Conservation (phyloP, 2,113 vertebrate species). For the Emydocephalus ijimae region DNA sequence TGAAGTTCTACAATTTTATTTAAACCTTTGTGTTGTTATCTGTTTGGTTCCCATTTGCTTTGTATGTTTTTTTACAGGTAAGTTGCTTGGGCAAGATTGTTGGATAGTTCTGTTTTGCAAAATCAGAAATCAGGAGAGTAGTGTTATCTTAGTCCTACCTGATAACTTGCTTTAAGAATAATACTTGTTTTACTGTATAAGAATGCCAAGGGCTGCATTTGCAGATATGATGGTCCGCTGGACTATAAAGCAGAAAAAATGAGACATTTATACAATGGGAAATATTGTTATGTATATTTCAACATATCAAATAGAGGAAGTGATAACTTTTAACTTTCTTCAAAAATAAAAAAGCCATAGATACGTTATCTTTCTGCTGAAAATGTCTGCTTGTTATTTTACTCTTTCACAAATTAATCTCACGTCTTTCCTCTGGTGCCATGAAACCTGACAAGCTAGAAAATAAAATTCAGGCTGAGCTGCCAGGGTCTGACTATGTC, state of each 20-base stretch:
- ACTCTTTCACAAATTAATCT: slow-evolving; percentile 45
- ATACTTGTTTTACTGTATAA: not conserved
- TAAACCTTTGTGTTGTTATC: not conserved
- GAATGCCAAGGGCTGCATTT: not conserved
- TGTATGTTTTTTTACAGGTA: not conserved
- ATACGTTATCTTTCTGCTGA: slow-evolving; percentile 40
- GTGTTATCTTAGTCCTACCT: not conserved
- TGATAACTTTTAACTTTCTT: slow-evolving; percentile 34
- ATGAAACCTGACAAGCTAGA: slow-evolving; percentile 39
- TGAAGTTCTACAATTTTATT: not conserved
- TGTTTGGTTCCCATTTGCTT: not conserved
- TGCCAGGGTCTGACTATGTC: slow-evolving; percentile 19
- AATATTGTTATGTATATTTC: slow-evolving; percentile 31
- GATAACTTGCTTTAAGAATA: not conserved
- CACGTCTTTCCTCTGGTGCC: slow-evolving; percentile 35
- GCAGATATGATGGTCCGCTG: not conserved
- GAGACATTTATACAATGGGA: slow-evolving; percentile 11
- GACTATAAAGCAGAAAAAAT: slow-evolving; percentile 18
- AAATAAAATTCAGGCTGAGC: slow-evolving; percentile 48
- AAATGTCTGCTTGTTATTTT: slow-evolving; percentile 36
- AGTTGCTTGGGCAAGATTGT: not conserved
- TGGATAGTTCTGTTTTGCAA: not conserved
- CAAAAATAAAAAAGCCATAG: slow-evolving; percentile 3
- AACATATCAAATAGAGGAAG: slow-evolving; percentile 29
- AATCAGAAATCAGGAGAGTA: not conserved